Percentiles rank a stretch among this genome's conserved stretches.
phyloP scores from a whole-genome alignment of 64 coral and sea anemone species.

The Platygyra sinensis region DNA sequence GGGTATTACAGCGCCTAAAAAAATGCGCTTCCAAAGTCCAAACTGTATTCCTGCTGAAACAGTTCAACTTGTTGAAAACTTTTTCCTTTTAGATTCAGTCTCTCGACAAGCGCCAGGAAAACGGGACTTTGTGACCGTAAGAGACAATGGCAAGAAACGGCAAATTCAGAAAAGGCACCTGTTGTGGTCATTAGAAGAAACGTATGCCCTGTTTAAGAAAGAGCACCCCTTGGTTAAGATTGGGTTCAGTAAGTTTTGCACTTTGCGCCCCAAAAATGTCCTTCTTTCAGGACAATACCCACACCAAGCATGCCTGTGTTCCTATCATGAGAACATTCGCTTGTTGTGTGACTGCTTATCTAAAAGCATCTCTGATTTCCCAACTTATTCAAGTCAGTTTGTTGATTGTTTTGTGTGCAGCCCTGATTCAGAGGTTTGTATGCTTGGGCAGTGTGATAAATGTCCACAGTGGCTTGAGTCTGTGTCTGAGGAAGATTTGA shows the following conservation, averaged over 20 bases:
- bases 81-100: slow-evolving; percentile 59
- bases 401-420: slow-evolving; percentile 73
- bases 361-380: slow-evolving; percentile 69
- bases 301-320: slow-evolving; percentile 66
- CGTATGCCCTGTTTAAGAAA: slow-evolving; percentile 28
- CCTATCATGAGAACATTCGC: slow-evolving; percentile 72
- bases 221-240: slow-evolving; percentile 53
- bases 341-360: slow-evolving; percentile 70
- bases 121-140: slow-evolving; percentile 28
- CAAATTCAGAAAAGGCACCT: slow-evolving; percentile 67
- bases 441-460: slow-evolving; percentile 66
- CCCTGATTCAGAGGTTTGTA: slow-evolving; percentile 57
- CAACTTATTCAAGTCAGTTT: slow-evolving; percentile 49
- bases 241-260: slow-evolving; percentile 66
- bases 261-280: slow-evolving; percentile 59
- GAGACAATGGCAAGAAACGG: slow-evolving; percentile 9
- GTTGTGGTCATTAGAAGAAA: slow-evolving; percentile 43
- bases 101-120: slow-evolving; percentile 73
- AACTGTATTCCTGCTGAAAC: slow-evolving; percentile 37
- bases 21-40: slow-evolving; percentile 1
- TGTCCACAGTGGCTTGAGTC: slow-evolving; percentile 43
- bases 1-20: slow-evolving; percentile 5
- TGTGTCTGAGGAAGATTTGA: slow-evolving; percentile 33
- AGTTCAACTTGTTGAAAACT: slow-evolving; percentile 13
- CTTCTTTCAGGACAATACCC: slow-evolving; percentile 70